Evolutionary conservation across 1,140 invertebrate genomes (phyloP), one percentile per base, ranked within the genome.

Genomic region (Drosophila ohnishii): DNA sequence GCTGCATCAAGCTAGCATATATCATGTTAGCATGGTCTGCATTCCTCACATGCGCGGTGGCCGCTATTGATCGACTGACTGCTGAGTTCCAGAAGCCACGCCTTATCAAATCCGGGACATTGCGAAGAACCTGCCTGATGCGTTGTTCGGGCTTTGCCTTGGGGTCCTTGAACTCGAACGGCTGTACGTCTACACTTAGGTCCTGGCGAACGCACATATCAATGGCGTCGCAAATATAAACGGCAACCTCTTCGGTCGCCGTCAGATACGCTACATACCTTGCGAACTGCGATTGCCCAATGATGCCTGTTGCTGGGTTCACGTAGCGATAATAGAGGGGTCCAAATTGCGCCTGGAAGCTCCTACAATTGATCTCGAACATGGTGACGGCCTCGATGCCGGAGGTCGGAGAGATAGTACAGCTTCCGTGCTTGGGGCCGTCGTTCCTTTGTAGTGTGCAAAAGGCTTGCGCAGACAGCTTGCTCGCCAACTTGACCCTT

Each of bases 21-120:
- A 77, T 10, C 11, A 30, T 1, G 0, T 1, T 2, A 1, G 14
- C 73, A 4, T 77, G 39, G 0, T 14, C 0, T 5, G 14, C 5
- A 2, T 6, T 1, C 1, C 3, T 5, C 0, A 58, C 30, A 6
- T 25, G 32, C 2, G 11, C 16, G 10, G 8, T 0, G 9, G 58
- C 45, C 16, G 11, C 74, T 8, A 77, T 2, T 48, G n/a, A 25
- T 25, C 47, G 11, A 35, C 19, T 14, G 2, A 35, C 5, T 13
- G 58, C 75, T 1, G 5, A 3, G 9, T 63, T 28, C 74, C 74
- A 77, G 5, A 39, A 8, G 32, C 75, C 75, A 10, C 5, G 50
- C 0, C 2, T 1, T 22, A 77, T 9, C 13, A 44, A 2, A 2
- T 53, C 3, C 1, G 64, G 11, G 0, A 55, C 9, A 5, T 13